Conservation (phyloP, 2,888 invertebrate genomes). For the Diachrysia chrysitis region DNA sequence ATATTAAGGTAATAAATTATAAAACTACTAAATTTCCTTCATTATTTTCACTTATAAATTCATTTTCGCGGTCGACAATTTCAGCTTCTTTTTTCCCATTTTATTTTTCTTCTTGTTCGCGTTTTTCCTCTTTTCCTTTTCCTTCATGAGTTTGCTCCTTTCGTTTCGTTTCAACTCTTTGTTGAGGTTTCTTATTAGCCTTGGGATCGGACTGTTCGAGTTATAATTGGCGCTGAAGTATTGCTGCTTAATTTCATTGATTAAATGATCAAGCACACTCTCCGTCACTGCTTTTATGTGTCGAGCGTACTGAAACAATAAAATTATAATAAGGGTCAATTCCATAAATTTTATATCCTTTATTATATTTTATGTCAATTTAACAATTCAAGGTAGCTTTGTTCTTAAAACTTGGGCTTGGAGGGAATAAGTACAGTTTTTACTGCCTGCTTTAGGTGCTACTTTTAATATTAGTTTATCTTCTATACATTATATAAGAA, state of each 20-base stretch:
- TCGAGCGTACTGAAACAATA: conserved; percentile 64
- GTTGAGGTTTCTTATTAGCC: conserved; percentile 34
- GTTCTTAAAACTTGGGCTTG: too few relatives aligned
- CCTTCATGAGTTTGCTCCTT: conserved; percentile 30
- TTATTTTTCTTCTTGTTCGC: conserved; percentile 37
- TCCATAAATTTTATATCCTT: too few relatives aligned
- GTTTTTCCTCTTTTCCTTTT: conserved; percentile 28
- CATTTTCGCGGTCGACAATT: conserved; percentile 4
- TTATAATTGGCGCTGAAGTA: conserved; percentile 41
- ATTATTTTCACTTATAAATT: not conserved
- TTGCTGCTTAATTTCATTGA: conserved; percentile 62
- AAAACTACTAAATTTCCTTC: not conserved
- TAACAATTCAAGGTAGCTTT: too few relatives aligned
- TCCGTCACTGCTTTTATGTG: conserved; percentile 68
- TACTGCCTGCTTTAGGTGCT: too few relatives aligned
- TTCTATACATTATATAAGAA: too few relatives aligned
- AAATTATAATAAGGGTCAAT: not conserved
- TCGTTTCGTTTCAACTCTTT: conserved; percentile 50
- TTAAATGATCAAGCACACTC: conserved; percentile 62
- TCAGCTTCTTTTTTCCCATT: conserved; percentile 31
- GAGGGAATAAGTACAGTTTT: too few relatives aligned
- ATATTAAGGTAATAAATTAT: conserved; percentile 14
- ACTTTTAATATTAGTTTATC: not conserved
- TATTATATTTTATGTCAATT: too few relatives aligned
- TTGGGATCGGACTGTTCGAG: conserved; percentile 32